A percentile compares a stretch with the other conserved stretches of the same genome.
Conservation (phyloP, 1,140 invertebrate genomes). For the Choristoneura fumiferana region DNA sequence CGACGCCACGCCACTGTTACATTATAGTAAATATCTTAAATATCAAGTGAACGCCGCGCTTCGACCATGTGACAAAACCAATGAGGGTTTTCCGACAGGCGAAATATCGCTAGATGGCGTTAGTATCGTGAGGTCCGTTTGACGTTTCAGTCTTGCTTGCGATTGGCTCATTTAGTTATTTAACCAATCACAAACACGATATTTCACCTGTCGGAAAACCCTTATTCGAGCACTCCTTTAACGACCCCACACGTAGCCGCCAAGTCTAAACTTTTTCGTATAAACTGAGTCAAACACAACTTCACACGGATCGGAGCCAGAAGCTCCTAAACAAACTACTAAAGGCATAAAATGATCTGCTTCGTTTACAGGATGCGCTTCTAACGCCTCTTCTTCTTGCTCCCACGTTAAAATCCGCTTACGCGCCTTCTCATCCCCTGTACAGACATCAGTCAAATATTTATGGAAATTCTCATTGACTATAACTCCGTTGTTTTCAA, state of each 20-base stretch:
- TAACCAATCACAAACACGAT: no score
- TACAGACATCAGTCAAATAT: conserved; percentile 2
- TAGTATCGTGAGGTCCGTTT: no score
- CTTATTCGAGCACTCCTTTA: no score
- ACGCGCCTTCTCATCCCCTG: neutral
- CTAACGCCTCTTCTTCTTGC: neutral
- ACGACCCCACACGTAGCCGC: conserved; percentile 6
- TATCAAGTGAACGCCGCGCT: no score
- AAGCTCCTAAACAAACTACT: neutral
- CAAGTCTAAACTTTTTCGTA: conserved; percentile 7
- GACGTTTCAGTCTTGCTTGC: no score
- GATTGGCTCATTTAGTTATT: no score
- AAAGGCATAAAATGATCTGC: conserved; percentile 20
- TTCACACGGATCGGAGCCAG: neutral
- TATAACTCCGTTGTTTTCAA: neutral
- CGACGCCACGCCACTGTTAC: no score
- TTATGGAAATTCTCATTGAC: conserved; percentile 15
- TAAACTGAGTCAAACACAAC: conserved; percentile 2
- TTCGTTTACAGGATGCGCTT: neutral
- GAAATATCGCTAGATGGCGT: no score
- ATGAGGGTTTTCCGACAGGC: no score
- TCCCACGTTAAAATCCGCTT: conserved; percentile 12
- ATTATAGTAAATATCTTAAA: no score
- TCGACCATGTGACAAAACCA: no score
- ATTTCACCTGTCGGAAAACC: no score